Evolutionary conservation across 2,797 vertebrate genomes (phyloP).

Genomic region (Columba guinea): DNA sequence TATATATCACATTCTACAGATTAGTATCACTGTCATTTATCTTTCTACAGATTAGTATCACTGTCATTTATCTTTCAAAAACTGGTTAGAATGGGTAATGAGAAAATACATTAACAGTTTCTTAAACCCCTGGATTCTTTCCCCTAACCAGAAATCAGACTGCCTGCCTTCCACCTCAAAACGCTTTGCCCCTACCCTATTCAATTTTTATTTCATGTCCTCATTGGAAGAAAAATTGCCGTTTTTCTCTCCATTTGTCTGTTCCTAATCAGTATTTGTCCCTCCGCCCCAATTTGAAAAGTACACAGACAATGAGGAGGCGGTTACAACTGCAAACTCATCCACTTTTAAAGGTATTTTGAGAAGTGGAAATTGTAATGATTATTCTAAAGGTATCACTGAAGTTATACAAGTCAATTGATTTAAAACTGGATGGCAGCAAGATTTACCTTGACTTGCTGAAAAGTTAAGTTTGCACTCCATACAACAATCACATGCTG

Average conservation of each 20-base stretch:
- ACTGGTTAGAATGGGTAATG: not conserved
- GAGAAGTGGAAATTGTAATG: not conserved
- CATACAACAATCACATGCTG: not conserved
- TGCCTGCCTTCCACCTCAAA: not conserved
- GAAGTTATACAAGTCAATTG: not conserved
- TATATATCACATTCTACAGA: not conserved
- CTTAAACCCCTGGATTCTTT: not conserved
- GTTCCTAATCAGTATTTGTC: not conserved
- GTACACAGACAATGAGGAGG: rapidly evolving
- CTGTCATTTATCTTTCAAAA: not conserved
- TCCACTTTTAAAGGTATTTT: not conserved
- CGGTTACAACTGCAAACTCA: not conserved
- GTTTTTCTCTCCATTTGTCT: not conserved
- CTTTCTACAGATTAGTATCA: not conserved
- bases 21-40: not conserved
- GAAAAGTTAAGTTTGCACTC: not conserved
- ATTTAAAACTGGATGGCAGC: not conserved
- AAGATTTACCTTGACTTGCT: not conserved
- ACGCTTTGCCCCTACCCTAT: not conserved
- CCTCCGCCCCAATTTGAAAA: not conserved
- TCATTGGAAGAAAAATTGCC: rapidly evolving
- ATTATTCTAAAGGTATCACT: not conserved
- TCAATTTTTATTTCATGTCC: not conserved
- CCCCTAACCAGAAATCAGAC: not conserved
- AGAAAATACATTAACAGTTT: not conserved